Evolutionary conservation across 2,797 vertebrate genomes (phyloP).

Genomic region (Ataeniobius toweri): DNA sequence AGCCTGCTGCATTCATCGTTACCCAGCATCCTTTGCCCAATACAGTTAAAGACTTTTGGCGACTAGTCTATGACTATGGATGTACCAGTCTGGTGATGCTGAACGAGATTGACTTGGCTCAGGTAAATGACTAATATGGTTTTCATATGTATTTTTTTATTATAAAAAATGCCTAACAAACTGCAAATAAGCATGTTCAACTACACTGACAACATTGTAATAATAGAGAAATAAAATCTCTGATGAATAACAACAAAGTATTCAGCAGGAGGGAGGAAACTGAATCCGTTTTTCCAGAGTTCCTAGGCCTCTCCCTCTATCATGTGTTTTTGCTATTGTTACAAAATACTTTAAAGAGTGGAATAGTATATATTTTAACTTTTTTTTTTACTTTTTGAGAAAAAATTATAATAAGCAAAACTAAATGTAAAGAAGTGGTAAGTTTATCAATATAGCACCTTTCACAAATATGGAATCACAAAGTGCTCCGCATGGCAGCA

Average conservation of each 20-base stretch:
- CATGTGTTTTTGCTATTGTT: too few species aligned
- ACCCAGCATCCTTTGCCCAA: conserved; percentile 98
- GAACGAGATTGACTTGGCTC: conserved; percentile 95
- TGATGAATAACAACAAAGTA: neutral
- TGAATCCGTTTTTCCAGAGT: too few species aligned
- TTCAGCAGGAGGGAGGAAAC: neutral
- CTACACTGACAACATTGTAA: neutral
- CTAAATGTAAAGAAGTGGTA: too few species aligned
- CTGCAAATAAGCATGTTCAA: neutral
- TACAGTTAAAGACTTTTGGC: conserved; percentile 99
- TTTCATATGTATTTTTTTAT: neutral
- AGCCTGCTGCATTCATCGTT: conserved; percentile 98
- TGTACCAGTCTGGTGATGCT: conserved; percentile 98
- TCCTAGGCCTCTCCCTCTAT: neutral
- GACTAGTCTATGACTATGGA: conserved; percentile 97
- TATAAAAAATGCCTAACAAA: neutral
- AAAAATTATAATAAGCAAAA: neutral
- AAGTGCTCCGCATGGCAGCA: too few species aligned
- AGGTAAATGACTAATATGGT: conserved; percentile 78
- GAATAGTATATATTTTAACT: neutral
- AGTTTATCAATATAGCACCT: too few species aligned
- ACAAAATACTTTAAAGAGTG: neutral
- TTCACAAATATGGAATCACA: too few species aligned
- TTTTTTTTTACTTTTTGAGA: neutral
- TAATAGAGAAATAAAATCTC: neutral